Evolutionary conservation across 2,113 vertebrate genomes (phyloP), one percentile per base, ranked within the genome.

Genomic region (Lethenteron reissneri): DNA sequence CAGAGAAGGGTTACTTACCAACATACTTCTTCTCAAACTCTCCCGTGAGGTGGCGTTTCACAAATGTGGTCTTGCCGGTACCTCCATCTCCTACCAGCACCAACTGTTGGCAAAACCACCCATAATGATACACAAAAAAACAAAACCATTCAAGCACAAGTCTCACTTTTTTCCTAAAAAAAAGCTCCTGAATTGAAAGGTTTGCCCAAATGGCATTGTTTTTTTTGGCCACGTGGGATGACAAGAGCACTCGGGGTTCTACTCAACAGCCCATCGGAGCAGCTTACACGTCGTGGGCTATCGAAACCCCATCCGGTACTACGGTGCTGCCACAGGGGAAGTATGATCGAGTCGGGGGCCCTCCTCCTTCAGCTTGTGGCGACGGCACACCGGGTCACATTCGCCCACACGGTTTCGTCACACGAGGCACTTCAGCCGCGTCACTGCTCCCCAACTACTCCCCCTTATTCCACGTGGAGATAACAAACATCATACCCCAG

Each of bases 21-120:
- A 99, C 92, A 83, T 97, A 99, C 83, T 97, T 97, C 86, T 99
- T 99, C 77, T 96, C 92, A 79, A 99, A 99, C 81, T 99, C 90
- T 76, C 92, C 92, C 69, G 90, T 99, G 76, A 95, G 81, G 59
- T 96, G 92, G 71, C 92, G 87, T 75, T 97, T 99, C 75, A 97
- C 92, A 73, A 99, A 99, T 2, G 92, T 96, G 1, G 91, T 99
- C 78, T 99, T 99, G 1, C 94, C 90, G 8, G 92, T 99, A 64
- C 94, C 90, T 76, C 94, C 92, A 74, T 97, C 91, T 11, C 94
- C 92, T 12, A 99, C 94, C 73, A 99, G 77, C 70, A 99, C 92
- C 70, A 99, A 83, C 91, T 97, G 80, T 41, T 41, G 41, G 41
- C 41, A 41, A 41, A 41, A 41, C 41, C 41, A 41, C 41, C 41